Percentiles rank a stretch among this genome's conserved stretches.
Conservation (phyloP, 1,140 invertebrate species). For the Ridgeia piscesae region DNA sequence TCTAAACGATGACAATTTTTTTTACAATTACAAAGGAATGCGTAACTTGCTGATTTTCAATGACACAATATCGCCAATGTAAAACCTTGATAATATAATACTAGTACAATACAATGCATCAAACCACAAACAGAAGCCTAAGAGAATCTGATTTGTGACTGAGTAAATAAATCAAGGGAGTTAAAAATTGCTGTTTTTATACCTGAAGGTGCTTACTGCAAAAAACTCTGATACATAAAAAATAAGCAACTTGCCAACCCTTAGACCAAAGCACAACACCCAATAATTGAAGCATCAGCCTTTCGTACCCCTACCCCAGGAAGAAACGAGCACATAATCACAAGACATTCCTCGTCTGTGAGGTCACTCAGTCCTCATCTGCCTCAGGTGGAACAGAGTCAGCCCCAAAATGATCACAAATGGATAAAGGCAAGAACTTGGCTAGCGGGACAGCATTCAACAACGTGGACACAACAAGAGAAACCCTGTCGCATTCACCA, state of each 20-base stretch:
- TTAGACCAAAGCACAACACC: background rate
- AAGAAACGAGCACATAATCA: background rate
- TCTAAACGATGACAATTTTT: background rate
- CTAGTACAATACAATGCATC: background rate
- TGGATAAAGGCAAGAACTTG: background rate
- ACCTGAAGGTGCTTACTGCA: too few species aligned
- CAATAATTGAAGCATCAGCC: background rate
- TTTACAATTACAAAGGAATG: background rate
- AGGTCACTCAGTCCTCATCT: background rate
- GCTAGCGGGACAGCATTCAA: background rate
- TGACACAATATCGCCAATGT: background rate
- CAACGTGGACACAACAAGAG: background rate
- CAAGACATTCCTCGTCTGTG: background rate
- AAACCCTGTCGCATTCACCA: background rate
- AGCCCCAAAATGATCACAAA: background rate
- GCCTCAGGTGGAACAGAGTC: background rate
- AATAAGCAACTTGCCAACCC: background rate
- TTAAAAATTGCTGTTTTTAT: background rate
- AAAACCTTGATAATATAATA: background rate
- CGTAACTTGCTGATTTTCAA: background rate
- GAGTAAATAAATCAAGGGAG: background rate
- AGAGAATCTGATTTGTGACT: background rate
- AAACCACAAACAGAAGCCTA: background rate
- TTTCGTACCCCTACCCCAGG: background rate
- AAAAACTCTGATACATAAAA: too few species aligned